Conservation (phyloP, 2,888 invertebrate genomes). For the Melanostoma scalare region DNA sequence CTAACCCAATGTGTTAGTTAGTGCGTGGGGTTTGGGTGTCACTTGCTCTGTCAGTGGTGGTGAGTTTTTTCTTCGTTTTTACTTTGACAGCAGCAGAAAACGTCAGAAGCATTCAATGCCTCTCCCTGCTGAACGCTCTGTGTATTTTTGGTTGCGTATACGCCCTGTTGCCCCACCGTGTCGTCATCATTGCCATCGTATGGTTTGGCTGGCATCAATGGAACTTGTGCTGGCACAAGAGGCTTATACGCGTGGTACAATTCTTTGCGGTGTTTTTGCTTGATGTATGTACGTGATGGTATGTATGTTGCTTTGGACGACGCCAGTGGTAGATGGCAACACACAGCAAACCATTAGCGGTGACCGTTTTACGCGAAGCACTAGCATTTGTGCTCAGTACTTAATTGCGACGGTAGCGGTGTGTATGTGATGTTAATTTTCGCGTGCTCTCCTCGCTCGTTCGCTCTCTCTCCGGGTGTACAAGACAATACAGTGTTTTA, state of each 20-base stretch:
- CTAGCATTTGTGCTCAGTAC: slow-evolving; percentile 72
- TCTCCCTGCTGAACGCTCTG: slow-evolving; percentile 39
- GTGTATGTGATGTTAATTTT: slow-evolving; percentile 69
- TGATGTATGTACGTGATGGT: slow-evolving; percentile 56
- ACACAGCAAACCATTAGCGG: slow-evolving; percentile 70
- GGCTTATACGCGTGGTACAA: slow-evolving; percentile 58
- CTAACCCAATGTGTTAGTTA: slow-evolving; percentile 62
- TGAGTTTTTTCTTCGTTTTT: slow-evolving; percentile 43
- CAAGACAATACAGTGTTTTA: slow-evolving; percentile 59
- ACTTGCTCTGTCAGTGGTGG: slow-evolving; percentile 33
- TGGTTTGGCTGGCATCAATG: slow-evolving; percentile 40
- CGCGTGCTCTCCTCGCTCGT: slow-evolving; percentile 72
- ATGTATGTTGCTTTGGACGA: slow-evolving; percentile 36
- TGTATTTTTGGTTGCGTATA: slow-evolving; percentile 71
- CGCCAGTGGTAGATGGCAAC: slow-evolving; percentile 54
- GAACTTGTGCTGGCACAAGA: slow-evolving; percentile 50
- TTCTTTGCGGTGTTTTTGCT: slow-evolving; percentile 61
- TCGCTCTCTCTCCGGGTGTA: slow-evolving; percentile 60
- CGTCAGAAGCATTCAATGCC: slow-evolving; percentile 60
- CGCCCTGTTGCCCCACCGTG: slow-evolving; percentile 63
- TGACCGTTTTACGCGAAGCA: slow-evolving; percentile 70
- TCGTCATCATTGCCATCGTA: slow-evolving; percentile 12
- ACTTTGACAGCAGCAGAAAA: slow-evolving; percentile 41
- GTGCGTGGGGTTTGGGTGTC: slow-evolving; percentile 61
- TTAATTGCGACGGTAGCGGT: slow-evolving; percentile 71